Conservation (phyloP, 2,888 invertebrate species). For the Nebria salina region DNA sequence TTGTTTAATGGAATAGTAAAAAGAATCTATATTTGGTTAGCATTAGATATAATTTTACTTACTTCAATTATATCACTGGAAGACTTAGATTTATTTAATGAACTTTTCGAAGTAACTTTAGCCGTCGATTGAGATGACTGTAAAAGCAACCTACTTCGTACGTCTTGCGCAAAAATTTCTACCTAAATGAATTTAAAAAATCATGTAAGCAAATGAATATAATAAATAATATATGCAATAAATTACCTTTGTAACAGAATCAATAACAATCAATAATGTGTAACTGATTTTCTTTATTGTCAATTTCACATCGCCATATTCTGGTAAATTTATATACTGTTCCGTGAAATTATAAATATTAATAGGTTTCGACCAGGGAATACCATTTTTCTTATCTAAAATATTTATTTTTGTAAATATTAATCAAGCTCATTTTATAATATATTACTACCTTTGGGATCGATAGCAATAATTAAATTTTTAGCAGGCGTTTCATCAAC, state of each 20-base stretch:
- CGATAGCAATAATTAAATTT: conserved; percentile 59
- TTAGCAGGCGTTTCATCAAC: conserved; percentile 61
- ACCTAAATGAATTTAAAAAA: conserved; percentile 59
- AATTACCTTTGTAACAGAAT: conserved; percentile 69
- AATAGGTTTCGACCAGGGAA: conserved; percentile 65
- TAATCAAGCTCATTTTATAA: background rate
- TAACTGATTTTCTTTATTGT: conserved; percentile 65
- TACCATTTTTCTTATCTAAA: conserved; percentile 54
- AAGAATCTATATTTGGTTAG: background rate
- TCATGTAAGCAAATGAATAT: background rate
- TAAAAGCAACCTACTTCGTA: conserved; percentile 72
- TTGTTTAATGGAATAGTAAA: background rate
- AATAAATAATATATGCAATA: conserved; percentile 24
- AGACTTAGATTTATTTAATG: background rate
- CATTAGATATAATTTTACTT: background rate
- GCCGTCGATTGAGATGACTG: conserved; percentile 53
- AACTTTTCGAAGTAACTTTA: background rate
- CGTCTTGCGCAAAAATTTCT: conserved; percentile 84
- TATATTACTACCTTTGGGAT: conserved; percentile 54
- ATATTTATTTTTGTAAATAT: conserved; percentile 43
- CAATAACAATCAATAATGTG: conserved; percentile 65
- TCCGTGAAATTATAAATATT: conserved; percentile 64
- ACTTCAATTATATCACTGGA: background rate
- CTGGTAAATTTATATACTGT: conserved; percentile 69
- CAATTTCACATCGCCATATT: conserved; percentile 69